Conservation (phyloP, 2,888 invertebrate genomes). For the Sarcophaga variegata region DNA sequence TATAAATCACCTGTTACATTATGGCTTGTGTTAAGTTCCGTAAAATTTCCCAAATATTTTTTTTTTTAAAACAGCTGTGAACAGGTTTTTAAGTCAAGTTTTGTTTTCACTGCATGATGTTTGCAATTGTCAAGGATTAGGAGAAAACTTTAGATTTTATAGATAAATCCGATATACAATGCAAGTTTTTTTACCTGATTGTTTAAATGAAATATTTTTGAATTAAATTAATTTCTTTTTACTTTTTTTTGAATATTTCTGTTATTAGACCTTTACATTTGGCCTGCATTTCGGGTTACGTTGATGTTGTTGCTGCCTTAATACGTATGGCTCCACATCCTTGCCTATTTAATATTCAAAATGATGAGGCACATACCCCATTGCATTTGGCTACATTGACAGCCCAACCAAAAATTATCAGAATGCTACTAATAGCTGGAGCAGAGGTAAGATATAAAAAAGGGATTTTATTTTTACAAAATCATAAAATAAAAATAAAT, state of each 20-base stretch:
- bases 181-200: slow-evolving; percentile 35
- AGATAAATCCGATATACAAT: slow-evolving; percentile 1
- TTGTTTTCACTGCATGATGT: slow-evolving; percentile 5
- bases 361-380: slow-evolving; percentile 91
- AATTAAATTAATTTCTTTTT: neutral
- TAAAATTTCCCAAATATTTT: slow-evolving; percentile 46
- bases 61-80: neutral
- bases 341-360: slow-evolving; percentile 89
- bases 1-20: slow-evolving; percentile 57
- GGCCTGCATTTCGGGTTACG: slow-evolving; percentile 89
- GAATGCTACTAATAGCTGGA: slow-evolving; percentile 91
- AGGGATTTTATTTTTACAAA: too few species aligned
- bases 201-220: slow-evolving; percentile 5
- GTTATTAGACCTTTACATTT: slow-evolving; percentile 86
- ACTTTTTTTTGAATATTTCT: neutral
- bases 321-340: slow-evolving; percentile 90
- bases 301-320: slow-evolving; percentile 88
- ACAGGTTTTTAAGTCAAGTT: slow-evolving; percentile 35
- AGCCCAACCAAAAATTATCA: slow-evolving; percentile 87
- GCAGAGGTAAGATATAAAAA: slow-evolving; percentile 82
- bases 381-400: slow-evolving; percentile 93
- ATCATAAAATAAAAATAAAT: too few species aligned
- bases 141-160: slow-evolving; percentile 19
- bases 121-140: slow-evolving; percentile 31
- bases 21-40: slow-evolving; percentile 24